Evolutionary conservation across 2,888 invertebrate species (phyloP).

Genomic region (Melanargia galathea): DNA sequence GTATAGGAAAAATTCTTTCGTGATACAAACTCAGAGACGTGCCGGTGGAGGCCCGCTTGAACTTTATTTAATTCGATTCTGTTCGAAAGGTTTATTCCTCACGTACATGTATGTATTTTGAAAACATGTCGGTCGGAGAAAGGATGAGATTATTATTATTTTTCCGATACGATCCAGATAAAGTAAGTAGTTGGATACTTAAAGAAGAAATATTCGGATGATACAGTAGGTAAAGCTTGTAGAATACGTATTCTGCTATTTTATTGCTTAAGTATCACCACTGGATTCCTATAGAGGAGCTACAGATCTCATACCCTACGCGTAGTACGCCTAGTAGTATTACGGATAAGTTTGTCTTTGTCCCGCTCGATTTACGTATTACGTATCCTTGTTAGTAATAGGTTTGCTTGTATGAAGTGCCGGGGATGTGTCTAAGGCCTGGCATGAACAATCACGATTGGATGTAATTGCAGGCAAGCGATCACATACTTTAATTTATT

Average conservation of each 20-base stretch:
- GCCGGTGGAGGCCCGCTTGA: conserved; percentile 17
- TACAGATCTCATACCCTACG: too few relatives aligned
- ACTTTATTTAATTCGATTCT: conserved; percentile 28
- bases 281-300: too few relatives aligned
- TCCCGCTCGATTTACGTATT: too few relatives aligned
- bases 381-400: too few relatives aligned
- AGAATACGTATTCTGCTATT: background rate
- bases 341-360: too few relatives aligned
- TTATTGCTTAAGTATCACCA: background rate
- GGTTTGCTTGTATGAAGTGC: too few relatives aligned
- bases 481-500: too few relatives aligned
- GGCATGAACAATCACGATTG: too few relatives aligned
- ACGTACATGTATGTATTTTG: conserved; percentile 22
- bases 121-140: conserved; percentile 18
- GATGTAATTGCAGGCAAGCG: too few relatives aligned
- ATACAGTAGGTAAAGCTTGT: background rate
- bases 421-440: too few relatives aligned
- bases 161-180: conserved; percentile 19
- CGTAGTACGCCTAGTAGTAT: too few relatives aligned
- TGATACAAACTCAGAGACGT: conserved; percentile 18
- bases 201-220: background rate
- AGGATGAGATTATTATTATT: conserved; percentile 21
- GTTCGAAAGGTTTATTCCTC: conserved; percentile 24
- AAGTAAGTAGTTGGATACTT: conserved; percentile 1
- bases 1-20: conserved; percentile 20